These are phyloP conservation scores for Aphyosemion australe DNA, from an alignment of 2,113 vertebrate species.

Conservation along the genomic window DNA sequence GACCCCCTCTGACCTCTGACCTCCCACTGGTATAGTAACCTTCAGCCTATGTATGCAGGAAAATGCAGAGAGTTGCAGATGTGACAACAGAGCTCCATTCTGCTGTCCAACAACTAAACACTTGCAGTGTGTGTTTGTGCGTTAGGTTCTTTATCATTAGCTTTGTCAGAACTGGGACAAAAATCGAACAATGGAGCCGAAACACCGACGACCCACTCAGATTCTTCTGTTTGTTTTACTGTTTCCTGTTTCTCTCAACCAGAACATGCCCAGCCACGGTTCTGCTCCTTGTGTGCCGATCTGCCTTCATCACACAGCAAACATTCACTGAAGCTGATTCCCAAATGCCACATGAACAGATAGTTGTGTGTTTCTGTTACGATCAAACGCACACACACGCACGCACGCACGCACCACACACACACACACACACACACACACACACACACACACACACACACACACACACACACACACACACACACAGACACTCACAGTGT, in stretches of 20 bases:
- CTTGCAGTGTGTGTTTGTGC: constrained; percentile 1
- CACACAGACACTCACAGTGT: too few relatives aligned
- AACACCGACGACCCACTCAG: constrained; percentile 21
- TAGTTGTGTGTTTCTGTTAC: constrained; percentile 1
- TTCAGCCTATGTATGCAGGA: constrained; percentile 29
- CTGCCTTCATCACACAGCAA: background rate
- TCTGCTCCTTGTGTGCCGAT: constrained; percentile 6
- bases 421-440: too few relatives aligned
- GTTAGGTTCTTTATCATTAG: constrained; percentile 57
- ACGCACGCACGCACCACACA: too few relatives aligned
- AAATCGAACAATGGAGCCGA: constrained; percentile 63
- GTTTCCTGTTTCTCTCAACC: constrained; percentile 22
- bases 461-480: background rate
- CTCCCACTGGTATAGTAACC: constrained; percentile 60
- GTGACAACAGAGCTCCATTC: constrained; percentile 67
- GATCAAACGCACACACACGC: constrained; percentile 26
- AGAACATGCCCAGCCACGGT: constrained; percentile 10
- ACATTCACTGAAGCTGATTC: background rate
- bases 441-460: too few relatives aligned
- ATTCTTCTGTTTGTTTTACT: constrained; percentile 21
- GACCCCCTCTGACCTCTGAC: constrained; percentile 34
- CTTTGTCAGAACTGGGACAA: constrained; percentile 67
- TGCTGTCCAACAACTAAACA: constrained; percentile 56
- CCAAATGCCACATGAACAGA: background rate
- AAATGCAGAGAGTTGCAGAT: constrained; percentile 65